These are phyloP conservation scores for Bucorvus abyssinicus DNA, from an alignment of 2,797 vertebrate genomes.

Conservation along the genomic window DNA sequence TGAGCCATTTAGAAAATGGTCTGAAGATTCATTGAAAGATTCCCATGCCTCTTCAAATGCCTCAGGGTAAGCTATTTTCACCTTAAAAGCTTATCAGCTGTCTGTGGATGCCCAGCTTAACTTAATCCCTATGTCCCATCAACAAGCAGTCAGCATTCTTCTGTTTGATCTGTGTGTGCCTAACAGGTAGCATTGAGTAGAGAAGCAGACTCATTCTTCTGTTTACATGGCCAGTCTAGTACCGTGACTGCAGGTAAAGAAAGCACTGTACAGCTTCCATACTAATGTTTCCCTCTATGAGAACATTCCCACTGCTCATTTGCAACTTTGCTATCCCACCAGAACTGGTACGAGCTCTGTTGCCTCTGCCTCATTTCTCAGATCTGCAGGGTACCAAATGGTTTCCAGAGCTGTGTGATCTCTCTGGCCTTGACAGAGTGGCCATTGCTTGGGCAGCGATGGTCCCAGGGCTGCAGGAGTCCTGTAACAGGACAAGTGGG, in stretches of 20 bases:
- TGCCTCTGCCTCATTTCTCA: not conserved
- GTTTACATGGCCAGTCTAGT: not conserved
- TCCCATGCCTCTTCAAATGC: not conserved
- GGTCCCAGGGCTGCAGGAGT: not conserved
- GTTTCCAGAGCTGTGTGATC: not conserved
- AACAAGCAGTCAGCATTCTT: not conserved
- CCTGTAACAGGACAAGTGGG: not conserved
- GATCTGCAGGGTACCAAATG: not conserved
- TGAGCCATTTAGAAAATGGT: not conserved
- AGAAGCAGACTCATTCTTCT: not conserved
- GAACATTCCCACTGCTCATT: not conserved
- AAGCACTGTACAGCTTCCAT: not conserved
- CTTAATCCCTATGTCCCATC: not conserved
- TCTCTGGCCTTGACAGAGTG: not conserved
- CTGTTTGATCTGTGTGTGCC: not conserved
- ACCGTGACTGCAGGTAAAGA: not conserved
- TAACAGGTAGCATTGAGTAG: not conserved
- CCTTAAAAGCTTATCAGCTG: not conserved
- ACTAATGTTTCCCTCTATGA: not conserved
- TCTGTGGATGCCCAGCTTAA: not conserved
- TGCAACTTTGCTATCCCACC: not conserved
- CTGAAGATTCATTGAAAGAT: not conserved
- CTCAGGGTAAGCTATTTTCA: not conserved
- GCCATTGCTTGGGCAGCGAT: fast-evolving
- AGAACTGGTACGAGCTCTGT: not conserved